Conservation (phyloP, 2,113 vertebrate species). For the Strix aluco region DNA sequence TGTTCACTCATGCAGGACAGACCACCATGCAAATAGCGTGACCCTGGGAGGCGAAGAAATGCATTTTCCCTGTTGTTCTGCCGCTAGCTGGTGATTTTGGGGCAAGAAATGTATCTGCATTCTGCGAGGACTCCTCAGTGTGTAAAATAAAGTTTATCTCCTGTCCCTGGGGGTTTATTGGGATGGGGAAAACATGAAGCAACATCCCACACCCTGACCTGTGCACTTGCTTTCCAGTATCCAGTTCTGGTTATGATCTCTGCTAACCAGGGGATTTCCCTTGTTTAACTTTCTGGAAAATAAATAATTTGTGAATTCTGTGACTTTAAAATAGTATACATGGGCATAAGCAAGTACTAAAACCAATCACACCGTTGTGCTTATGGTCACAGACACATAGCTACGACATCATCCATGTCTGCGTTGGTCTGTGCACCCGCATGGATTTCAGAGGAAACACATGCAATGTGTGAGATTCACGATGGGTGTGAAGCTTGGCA, state of each 20-base stretch:
- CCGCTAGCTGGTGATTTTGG: neutral
- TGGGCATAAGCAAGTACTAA: neutral
- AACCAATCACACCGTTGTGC: fast-evolving
- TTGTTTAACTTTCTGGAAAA: neutral
- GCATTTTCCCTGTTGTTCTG: neutral
- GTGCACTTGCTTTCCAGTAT: neutral
- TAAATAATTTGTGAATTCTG: neutral
- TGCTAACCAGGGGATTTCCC: neutral
- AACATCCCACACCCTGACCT: neutral
- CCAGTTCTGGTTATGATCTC: fast-evolving
- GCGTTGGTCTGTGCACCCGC: neutral
- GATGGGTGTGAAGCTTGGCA: neutral
- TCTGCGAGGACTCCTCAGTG: neutral
- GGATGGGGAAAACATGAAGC: neutral
- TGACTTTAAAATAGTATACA: neutral
- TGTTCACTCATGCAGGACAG: neutral
- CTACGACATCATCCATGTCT: neutral
- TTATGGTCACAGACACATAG: neutral
- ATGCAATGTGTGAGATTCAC: neutral
- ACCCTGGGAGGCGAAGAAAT: neutral
- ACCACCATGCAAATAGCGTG: fast-evolving
- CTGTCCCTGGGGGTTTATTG: fast-evolving
- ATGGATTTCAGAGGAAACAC: neutral
- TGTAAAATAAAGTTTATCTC: neutral
- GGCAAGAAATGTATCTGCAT: neutral